These are phyloP conservation scores for Cabera pusaria DNA, from an alignment of 2,888 invertebrate genomes.

Conservation along the genomic window DNA sequence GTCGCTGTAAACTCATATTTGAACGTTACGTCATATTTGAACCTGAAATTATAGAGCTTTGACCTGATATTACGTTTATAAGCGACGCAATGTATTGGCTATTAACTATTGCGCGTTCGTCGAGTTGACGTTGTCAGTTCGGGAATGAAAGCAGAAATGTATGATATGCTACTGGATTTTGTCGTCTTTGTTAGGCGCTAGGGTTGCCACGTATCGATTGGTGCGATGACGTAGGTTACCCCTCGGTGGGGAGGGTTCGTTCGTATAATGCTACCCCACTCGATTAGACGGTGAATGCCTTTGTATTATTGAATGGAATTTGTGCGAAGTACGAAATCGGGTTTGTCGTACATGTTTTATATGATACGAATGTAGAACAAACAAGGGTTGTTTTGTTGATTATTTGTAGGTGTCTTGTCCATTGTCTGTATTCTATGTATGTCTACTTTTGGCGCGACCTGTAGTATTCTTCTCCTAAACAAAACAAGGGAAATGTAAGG, in stretches of 20 bases:
- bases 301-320: slow-evolving; percentile 22
- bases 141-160: slow-evolving; percentile 15
- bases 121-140: neutral
- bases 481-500: too few relatives aligned
- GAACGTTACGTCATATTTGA: slow-evolving; percentile 6
- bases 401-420: too few relatives aligned
- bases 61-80: slow-evolving; percentile 7
- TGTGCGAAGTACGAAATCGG: slow-evolving; percentile 5
- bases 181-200: slow-evolving; percentile 18
- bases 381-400: too few relatives aligned
- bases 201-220: slow-evolving; percentile 49
- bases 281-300: slow-evolving; percentile 16
- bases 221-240: slow-evolving; percentile 42
- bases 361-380: too few relatives aligned
- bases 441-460: too few relatives aligned
- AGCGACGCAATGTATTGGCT: slow-evolving; percentile 10
- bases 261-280: slow-evolving; percentile 24
- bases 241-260: slow-evolving; percentile 15
- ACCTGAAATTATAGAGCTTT: slow-evolving; percentile 6
- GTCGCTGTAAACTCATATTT: slow-evolving; percentile 26
- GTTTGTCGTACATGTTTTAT: slow-evolving; percentile 1
- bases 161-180: slow-evolving; percentile 1
- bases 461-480: too few relatives aligned
- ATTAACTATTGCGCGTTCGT: slow-evolving; percentile 3
- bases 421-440: too few relatives aligned